Evolutionary conservation across 2,113 vertebrate genomes (phyloP).

Genomic region (Corythornis madagascariensis): DNA sequence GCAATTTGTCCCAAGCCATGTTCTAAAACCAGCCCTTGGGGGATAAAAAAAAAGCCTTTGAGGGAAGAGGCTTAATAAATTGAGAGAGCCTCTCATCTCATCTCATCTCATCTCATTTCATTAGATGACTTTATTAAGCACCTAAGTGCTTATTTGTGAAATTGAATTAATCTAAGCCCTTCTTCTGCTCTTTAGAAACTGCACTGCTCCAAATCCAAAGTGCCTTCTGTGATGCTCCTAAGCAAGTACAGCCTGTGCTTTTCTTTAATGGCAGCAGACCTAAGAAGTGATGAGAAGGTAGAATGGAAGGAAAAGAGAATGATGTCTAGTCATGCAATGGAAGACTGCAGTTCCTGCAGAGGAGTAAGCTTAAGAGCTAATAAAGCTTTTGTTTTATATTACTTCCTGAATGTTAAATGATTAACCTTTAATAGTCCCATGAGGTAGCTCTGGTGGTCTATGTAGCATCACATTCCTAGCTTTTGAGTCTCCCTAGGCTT

Average conservation of each 20-base stretch:
- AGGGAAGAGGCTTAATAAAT: neutral
- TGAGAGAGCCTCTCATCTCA: neutral
- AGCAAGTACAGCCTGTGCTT: neutral
- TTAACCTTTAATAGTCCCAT: neutral
- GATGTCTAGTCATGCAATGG: neutral
- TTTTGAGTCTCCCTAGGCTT: neutral
- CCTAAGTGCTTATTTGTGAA: neutral
- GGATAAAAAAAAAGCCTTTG: neutral
- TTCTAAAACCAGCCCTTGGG: neutral
- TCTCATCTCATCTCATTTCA: neutral
- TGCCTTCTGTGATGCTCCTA: neutral
- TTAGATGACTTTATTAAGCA: constrained; percentile 9
- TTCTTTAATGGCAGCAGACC: neutral
- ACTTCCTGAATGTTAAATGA: neutral
- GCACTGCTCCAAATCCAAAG: neutral
- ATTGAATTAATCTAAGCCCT: neutral
- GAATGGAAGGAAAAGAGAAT: neutral
- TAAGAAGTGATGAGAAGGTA: neutral
- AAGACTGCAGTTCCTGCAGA: neutral
- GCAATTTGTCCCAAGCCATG: neutral
- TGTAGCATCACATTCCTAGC: neutral
- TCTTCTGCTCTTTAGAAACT: neutral
- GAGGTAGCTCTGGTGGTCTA: neutral
- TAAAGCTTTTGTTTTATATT: neutral
- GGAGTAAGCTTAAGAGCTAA: neutral